Conservation (phyloP, 2,888 invertebrate genomes). For the Andrena chrysosceles region DNA sequence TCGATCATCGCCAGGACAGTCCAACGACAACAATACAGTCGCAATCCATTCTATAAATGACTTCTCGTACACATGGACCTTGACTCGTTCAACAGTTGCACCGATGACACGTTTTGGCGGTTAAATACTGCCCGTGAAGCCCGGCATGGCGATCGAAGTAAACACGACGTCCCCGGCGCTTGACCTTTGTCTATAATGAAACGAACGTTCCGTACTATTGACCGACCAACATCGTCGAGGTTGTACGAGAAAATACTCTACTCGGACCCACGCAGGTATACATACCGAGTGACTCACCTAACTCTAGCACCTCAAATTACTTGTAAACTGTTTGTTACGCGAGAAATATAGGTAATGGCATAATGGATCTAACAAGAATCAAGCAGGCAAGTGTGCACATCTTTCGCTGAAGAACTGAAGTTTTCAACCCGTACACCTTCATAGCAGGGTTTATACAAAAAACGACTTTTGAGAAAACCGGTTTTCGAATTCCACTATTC, state of each 20-base stretch:
- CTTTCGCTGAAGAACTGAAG: too few relatives aligned
- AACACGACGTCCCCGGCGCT: background rate
- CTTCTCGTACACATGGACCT: background rate
- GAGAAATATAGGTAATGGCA: too few relatives aligned
- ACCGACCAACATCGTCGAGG: background rate
- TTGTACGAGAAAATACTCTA: background rate
- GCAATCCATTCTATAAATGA: background rate
- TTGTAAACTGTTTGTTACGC: too few relatives aligned
- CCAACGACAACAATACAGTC: background rate
- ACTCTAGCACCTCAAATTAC: too few relatives aligned
- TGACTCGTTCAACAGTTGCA: slow-evolving; percentile 5
- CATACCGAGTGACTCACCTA: too few relatives aligned
- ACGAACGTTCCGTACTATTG: background rate
- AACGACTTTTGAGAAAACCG: too few relatives aligned
- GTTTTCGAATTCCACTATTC: too few relatives aligned
- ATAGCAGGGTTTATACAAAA: too few relatives aligned
- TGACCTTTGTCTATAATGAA: background rate
- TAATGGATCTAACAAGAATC: too few relatives aligned
- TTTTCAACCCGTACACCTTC: too few relatives aligned
- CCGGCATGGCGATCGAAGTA: background rate
- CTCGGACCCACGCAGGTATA: too few relatives aligned
- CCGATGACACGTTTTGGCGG: background rate
- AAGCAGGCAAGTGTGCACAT: too few relatives aligned
- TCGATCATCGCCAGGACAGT: background rate
- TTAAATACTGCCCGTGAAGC: slow-evolving; percentile 1